Evolutionary conservation across 2,797 vertebrate species (phyloP).

Genomic region (Fistularia tabacaria): DNA sequence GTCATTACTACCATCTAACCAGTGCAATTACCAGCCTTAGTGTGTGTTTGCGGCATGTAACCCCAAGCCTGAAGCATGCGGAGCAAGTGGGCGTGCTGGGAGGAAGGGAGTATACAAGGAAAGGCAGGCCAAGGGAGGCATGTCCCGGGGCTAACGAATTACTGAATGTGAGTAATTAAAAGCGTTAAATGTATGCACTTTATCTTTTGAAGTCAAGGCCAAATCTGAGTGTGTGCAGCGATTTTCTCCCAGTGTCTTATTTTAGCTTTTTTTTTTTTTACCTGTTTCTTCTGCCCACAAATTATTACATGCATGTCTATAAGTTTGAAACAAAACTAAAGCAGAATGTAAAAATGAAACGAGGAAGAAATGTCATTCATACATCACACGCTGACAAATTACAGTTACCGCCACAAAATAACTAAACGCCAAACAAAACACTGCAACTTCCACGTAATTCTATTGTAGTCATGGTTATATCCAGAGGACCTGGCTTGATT

Average conservation of each 20-base stretch:
- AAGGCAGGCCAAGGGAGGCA: constrained; percentile 24
- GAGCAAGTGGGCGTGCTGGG: constrained; percentile 28
- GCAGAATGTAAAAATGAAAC: too few relatives aligned
- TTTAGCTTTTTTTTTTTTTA: too few relatives aligned
- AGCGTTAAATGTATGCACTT: constrained; percentile 29
- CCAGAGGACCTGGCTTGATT: too few relatives aligned
- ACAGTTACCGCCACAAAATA: too few relatives aligned
- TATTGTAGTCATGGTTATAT: too few relatives aligned
- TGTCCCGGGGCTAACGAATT: constrained; percentile 51
- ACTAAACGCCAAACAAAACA: too few relatives aligned
- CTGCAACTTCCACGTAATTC: too few relatives aligned
- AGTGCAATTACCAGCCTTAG: constrained; percentile 59
- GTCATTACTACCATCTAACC: constrained; percentile 63
- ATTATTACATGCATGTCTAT: too few relatives aligned
- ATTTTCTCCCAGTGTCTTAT: constrained; percentile 2
- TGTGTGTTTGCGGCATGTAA: constrained; percentile 55
- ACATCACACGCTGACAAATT: too few relatives aligned
- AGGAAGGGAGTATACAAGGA: constrained; percentile 18
- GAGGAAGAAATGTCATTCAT: too few relatives aligned
- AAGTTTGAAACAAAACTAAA: too few relatives aligned
- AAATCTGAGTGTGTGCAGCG: constrained; percentile 18
- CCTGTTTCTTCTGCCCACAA: background rate
- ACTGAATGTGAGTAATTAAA: constrained; percentile 60
- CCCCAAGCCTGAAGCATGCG: constrained; percentile 45
- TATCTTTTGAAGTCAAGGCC: constrained; percentile 34